Evolutionary conservation across 2,888 invertebrate genomes (phyloP), one percentile per base, ranked within the genome.

Genomic region (Gymnocheta viridis): DNA sequence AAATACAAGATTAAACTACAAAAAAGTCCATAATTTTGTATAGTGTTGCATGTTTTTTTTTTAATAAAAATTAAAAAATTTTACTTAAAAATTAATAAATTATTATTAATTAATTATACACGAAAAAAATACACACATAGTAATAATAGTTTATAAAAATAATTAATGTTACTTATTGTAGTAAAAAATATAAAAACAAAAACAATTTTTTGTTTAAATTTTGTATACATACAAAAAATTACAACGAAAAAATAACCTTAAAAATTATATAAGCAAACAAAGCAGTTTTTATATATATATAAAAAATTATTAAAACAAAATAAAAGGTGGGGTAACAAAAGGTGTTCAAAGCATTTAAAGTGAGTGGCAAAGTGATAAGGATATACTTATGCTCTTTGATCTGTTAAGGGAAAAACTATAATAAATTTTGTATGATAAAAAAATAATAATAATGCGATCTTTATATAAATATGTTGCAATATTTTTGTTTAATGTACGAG

Each of bases 21-120:
- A 79, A 81, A 82, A 84, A 84, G 84, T 84, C 84, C 84, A 84
- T 84, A 84, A 84, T 84, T 84, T 84, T 84, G 84, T 84, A 81
- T 81, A 84, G 67, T 77, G 81, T 81, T 77, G 76, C 76, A 77
- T 67, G 24, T 22, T 54, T 51, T 14, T 62, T 64, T 64, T n/a
- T 54, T 29, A 35, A 64, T 38, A 56, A 70, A 70, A 62, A n/a
- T n/a, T n/a, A n/a, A 54, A 47, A 51, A 12, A 47, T n/a, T 77
- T 81, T 44, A 81, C 84, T 84, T 84, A 84, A 51, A 60, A 54
- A 44, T 67, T 60, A 78, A 81, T 51, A 74, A 73, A 22, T 56
- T 38, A 69, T 56, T 38, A 69, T 35, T 58, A 32, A 77, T 58
- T 70, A 76, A 72, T 66, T 81, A 72, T 47, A 67, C 56, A 72